phyloP scores from a whole-genome alignment of 2,797 vertebrate species.

The Glyptemys insculpta region DNA sequence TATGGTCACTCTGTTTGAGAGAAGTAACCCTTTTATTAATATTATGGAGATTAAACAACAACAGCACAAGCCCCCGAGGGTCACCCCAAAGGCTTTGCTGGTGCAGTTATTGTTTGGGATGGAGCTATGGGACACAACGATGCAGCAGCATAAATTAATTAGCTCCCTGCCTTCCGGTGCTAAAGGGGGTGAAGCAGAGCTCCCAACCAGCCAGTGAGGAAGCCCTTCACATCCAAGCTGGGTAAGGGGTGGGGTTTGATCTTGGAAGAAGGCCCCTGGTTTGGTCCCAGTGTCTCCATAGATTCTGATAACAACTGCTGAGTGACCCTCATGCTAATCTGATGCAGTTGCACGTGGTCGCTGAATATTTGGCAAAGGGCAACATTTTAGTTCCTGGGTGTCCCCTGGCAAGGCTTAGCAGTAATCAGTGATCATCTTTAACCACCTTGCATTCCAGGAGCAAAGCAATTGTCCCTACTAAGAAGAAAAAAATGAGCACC shows the following conservation, averaged over 20 bases:
- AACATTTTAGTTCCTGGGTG: background rate
- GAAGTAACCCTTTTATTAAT: conserved; percentile 43
- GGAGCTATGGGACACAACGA: background rate
- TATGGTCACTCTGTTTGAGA: background rate
- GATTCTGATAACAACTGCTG: background rate
- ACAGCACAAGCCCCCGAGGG: background rate
- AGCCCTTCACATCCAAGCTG: background rate
- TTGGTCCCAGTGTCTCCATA: background rate
- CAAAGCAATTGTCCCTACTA: background rate
- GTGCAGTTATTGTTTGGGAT: background rate
- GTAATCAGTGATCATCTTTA: background rate
- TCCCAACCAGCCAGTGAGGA: background rate
- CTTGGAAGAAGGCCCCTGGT: background rate
- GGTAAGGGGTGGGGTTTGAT: background rate
- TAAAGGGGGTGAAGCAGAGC: background rate
- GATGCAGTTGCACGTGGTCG: background rate
- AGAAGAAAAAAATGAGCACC: background rate
- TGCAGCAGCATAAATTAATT: background rate
- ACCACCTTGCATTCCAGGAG: background rate
- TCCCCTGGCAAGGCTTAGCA: background rate
- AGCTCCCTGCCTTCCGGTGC: background rate
- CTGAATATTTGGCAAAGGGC: background rate
- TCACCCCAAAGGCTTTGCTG: background rate
- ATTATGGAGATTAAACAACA: conserved; percentile 24
- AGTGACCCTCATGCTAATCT: background rate